Base-by-base conservation (phyloP, 2,888 invertebrate genomes). In the Philereme vetulata region DNA sequence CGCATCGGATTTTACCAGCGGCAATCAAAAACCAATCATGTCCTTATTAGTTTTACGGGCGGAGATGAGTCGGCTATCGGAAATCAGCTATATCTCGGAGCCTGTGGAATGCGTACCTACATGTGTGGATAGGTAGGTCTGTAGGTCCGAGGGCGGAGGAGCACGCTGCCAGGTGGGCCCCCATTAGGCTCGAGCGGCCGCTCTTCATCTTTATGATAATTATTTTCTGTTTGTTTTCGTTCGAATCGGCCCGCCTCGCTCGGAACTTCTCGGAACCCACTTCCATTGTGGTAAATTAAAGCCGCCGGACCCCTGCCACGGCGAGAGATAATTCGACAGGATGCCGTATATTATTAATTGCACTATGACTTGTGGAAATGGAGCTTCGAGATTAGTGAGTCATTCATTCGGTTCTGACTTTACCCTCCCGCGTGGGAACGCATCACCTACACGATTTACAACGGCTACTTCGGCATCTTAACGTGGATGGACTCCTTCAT, bases 201-300 rank as follows among this genome's bases (percentile, higher is more conserved):
- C 90, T 90, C 90, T 91, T 92, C 91, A 91, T 92, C 91, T 91
- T 92, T 91, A 91, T 91, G 91, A 90, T 92, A 92, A 92, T 92
- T 91, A 92, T 91, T 92, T 91, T 90, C 88, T 92, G 91, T 92
- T 92, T 91, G 92, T 92, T 92, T 92, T 92, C 90, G 90, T 87
- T 88, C 85, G 89, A 88, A 89, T 90, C 90, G 89, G 84, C 85
- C 88, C 90, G 89, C 89, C 88, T 88, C 86, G 85, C 86, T 50
- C 83, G 84, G 86, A 81, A 83, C 85, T 92, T 91, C 91, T 89
- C 88, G 83, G 91, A 92, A 91, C 86, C 86, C 80, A 85, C 88
- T 86, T 90, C 90, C 90, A 91, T 91, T 91, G 92, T 92, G 91
- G 90, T 90, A 90, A 90, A 90, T 90, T 90, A 90, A 90, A 90